A percentile compares a stretch with the other conserved stretches of the same genome.
These are phyloP conservation scores for Ctenopoma kingsleyae DNA, from an alignment of 2,797 vertebrate genomes.

Conservation along the genomic window DNA sequence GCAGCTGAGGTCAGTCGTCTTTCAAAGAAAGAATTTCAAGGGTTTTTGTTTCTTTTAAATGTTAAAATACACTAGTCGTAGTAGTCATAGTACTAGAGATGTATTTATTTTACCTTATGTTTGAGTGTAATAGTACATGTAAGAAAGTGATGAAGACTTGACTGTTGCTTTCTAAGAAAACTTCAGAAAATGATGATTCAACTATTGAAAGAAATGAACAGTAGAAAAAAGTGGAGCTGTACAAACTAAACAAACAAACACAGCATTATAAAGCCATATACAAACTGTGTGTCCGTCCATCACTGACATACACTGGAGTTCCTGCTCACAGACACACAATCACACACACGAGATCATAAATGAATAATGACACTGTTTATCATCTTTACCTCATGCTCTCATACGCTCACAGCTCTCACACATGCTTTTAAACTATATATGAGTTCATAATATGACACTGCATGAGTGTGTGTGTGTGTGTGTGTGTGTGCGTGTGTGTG, in stretches of 20 bases:
- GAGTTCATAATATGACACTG: conserved; percentile 26
- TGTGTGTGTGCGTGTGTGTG: conserved; percentile 2
- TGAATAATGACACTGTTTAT: not conserved
- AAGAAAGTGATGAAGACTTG: not conserved
- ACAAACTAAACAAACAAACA: not conserved
- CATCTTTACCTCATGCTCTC: not conserved
- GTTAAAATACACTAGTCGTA: not conserved
- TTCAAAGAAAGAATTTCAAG: not conserved
- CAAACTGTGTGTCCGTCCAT: not conserved
- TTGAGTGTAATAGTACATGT: not conserved
- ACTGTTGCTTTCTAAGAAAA: not conserved
- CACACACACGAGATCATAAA: conserved; percentile 17
- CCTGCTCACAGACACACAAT: not conserved
- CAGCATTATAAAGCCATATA: not conserved
- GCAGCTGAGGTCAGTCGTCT: conserved; percentile 30
- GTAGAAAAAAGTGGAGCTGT: not conserved
- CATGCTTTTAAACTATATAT: conserved; percentile 5
- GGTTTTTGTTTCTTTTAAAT: not conserved
- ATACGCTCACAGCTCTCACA: not conserved
- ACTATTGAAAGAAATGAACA: not conserved
- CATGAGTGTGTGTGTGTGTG: not conserved
- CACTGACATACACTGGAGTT: not conserved
- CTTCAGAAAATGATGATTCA: conserved; percentile 10
- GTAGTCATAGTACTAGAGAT: not conserved
- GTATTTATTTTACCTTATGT: not conserved